Evolutionary conservation across 2,888 invertebrate genomes (phyloP).

Genomic region (Pterostichus madidus): DNA sequence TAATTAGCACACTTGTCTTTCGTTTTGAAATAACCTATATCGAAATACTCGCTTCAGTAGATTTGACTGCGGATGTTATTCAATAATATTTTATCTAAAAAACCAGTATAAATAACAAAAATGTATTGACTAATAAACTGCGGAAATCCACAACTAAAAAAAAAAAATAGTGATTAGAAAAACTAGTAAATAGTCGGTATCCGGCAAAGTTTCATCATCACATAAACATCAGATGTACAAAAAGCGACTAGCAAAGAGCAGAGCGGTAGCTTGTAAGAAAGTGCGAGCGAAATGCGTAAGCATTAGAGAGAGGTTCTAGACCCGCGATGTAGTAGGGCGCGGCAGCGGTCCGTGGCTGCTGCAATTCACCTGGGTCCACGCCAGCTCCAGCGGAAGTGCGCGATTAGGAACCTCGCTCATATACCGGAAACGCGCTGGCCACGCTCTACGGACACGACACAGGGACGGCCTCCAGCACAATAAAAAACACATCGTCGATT

Average conservation of each 20-base stretch:
- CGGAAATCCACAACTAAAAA: slow-evolving; percentile 20
- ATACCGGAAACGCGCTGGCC: slow-evolving; percentile 64
- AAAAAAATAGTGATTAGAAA: slow-evolving; percentile 37
- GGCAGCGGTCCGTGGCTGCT: slow-evolving; percentile 38
- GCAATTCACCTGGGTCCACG: slow-evolving; percentile 62
- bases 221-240: slow-evolving; percentile 27
- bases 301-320: slow-evolving; percentile 1
- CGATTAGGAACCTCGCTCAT: slow-evolving; percentile 63
- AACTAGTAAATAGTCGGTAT: slow-evolving; percentile 44
- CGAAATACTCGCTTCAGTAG: no score
- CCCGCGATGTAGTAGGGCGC: slow-evolving; percentile 2
- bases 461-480: slow-evolving; percentile 23
- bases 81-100: no score
- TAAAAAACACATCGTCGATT: background rate
- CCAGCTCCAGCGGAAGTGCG: slow-evolving; percentile 48
- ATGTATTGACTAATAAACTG: background rate
- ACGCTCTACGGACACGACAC: slow-evolving; percentile 46
- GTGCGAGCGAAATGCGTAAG: slow-evolving; percentile 5
- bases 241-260: background rate
- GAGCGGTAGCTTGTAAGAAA: background rate
- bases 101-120: no score
- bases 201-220: slow-evolving; percentile 28
- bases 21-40: no score
- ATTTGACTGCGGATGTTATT: background rate
- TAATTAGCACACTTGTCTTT: no score